phyloP scores from a whole-genome alignment of 1,140 invertebrate genomes.

The Potamilus streckersoni region DNA sequence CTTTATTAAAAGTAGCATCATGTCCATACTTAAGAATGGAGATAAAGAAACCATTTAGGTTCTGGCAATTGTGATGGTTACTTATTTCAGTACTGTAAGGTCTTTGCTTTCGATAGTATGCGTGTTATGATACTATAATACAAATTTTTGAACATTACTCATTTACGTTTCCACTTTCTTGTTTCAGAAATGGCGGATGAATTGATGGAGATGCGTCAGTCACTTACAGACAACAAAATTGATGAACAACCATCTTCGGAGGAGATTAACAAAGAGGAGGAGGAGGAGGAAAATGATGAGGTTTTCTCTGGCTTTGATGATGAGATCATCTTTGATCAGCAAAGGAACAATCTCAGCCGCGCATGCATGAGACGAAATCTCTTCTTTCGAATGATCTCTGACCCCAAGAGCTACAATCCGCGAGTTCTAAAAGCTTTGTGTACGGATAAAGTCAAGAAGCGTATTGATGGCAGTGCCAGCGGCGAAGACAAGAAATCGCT shows the following conservation, averaged over 20 bases:
- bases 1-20: too few relatives aligned
- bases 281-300: conserved; percentile 56
- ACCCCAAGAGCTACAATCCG: conserved; percentile 96
- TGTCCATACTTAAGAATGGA: too few relatives aligned
- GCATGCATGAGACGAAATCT: conserved; percentile 78
- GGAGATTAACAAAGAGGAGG: conserved; percentile 30
- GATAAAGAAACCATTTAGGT: too few relatives aligned
- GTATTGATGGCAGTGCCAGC: too few relatives aligned
- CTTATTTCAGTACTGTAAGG: too few relatives aligned
- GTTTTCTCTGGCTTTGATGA: conserved; percentile 51
- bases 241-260: not conserved
- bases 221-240: too few relatives aligned
- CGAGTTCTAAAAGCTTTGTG: conserved; percentile 69
- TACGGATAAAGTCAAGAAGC: conserved; percentile 9
- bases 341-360: conserved; percentile 48
- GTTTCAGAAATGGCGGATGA: conserved; percentile 4
- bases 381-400: conserved; percentile 94
- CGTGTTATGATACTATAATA: too few relatives aligned
- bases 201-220: conserved; percentile 3
- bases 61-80: too few relatives aligned
- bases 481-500: too few relatives aligned
- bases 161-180: too few relatives aligned
- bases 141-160: too few relatives aligned
- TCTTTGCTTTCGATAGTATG: too few relatives aligned
- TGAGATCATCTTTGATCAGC: conserved; percentile 58